Conservation (phyloP, 2,888 invertebrate genomes). For the Eledone cirrhosa region DNA sequence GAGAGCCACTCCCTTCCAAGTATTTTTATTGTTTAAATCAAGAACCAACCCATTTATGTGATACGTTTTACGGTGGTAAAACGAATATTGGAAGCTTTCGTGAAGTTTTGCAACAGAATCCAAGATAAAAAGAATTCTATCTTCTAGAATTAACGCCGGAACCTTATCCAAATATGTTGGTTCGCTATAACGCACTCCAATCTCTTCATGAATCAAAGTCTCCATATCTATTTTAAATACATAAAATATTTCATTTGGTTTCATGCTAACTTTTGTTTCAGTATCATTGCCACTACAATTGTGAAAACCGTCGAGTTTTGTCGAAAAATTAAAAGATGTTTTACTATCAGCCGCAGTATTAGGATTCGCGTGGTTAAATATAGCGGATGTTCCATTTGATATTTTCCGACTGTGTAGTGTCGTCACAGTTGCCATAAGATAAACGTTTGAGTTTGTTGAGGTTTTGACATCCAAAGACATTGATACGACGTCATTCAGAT, state of each 20-base stretch:
- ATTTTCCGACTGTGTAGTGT: no score
- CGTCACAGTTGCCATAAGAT: no score
- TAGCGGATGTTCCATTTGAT: no score
- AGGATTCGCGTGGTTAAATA: no score
- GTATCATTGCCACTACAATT: no score
- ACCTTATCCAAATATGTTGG: background rate
- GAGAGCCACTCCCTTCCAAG: background rate
- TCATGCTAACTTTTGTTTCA: background rate
- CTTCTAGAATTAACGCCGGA: background rate
- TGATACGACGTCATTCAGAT: no score
- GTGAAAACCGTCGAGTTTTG: no score
- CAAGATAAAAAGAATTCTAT: background rate
- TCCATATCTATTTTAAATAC: conserved; percentile 1
- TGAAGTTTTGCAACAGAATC: background rate
- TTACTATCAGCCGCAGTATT: no score
- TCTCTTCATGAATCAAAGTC: background rate
- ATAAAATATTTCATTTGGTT: conserved; percentile 14
- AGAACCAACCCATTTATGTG: background rate
- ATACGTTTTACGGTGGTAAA: background rate
- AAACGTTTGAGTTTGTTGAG: no score
- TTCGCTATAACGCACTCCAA: background rate
- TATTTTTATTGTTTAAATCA: background rate
- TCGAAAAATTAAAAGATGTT: no score
- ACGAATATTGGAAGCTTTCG: background rate
- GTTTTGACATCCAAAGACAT: no score